Evolutionary conservation across 2,888 invertebrate species (phyloP).

Genomic region (Lasioglossum zephyrum): DNA sequence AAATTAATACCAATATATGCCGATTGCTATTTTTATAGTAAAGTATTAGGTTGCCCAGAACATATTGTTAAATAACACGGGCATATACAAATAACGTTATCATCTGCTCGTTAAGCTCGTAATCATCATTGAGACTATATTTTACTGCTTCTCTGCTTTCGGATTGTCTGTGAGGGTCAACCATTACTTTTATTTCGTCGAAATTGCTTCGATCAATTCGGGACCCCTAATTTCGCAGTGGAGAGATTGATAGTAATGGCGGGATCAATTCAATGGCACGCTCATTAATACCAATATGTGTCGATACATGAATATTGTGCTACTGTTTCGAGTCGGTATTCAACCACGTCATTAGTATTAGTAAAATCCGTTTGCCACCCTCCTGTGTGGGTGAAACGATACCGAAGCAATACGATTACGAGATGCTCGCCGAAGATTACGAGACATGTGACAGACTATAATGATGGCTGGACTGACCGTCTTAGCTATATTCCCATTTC

Average conservation of each 20-base stretch:
- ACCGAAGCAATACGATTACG: neutral
- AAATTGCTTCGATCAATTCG: neutral
- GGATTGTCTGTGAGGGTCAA: neutral
- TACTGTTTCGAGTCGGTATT: neutral
- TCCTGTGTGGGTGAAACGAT: neutral
- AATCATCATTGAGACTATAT: neutral
- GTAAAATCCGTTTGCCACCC: neutral
- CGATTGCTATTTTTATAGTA: no score
- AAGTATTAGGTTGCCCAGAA: no score
- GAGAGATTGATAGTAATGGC: neutral
- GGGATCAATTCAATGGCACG: slow-evolving; percentile 3
- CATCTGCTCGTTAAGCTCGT: no score
- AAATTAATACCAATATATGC: no score
- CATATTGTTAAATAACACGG: no score
- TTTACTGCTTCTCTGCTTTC: neutral
- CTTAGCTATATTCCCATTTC: neutral
- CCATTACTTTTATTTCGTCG: neutral
- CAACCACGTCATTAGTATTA: neutral
- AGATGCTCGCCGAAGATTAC: neutral
- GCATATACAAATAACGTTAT: no score
- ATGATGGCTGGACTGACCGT: neutral
- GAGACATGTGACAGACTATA: neutral
- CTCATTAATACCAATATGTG: slow-evolving; percentile 8
- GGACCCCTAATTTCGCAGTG: neutral
- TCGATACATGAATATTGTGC: neutral